Evolutionary conservation across 2,113 vertebrate species (phyloP), one percentile per base, ranked within the genome.

Genomic region (Ochotona princeps): DNA sequence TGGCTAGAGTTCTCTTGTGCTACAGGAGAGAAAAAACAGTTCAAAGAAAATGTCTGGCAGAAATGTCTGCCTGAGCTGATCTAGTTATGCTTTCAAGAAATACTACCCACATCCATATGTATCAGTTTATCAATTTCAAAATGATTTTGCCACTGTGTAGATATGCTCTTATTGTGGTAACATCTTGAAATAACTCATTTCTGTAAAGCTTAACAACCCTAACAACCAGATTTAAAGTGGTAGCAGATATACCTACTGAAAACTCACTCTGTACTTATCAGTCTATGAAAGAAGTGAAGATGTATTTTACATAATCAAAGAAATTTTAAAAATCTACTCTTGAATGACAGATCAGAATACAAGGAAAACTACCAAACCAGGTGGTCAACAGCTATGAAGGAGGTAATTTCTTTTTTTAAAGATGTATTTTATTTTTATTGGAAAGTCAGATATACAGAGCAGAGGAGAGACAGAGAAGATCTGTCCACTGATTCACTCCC

Each of bases 41-140:
- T 95, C 61, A 95, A 93, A 93, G 79, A 90, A 96, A 96, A 83
- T 87, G 61, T 90, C 63, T 95, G 87, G 54, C 73, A 93, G 26
- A 90, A 88, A 78, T 85, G 15, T 92, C 86, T 83, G 69, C 28
- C 81, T 66, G 54, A 83, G 30, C 23, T 76, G 90, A 92, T 87
- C 72, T n/a, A 91, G 54, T 82, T 82, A 87, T 30, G 25, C 82
- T 96, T 81, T 92, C 90, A 94, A 91, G 61, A 93, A 92, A 88
- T 83, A 84, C 94, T 67, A 90, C 12, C 63, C 51, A 90, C 65
- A 94, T 74, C 74, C 78, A 90, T 85, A 91, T 84, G 81, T 23
- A 82, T 85, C 26, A 32, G 13, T 87, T 96, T 93, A 95, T 85
- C 44, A 73, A 91, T 38, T 91, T 82, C 51, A 79, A 88, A 96